These are phyloP conservation scores for Dysidea cf. avara DNA, from an alignment of 37 sponge, comb jelly and placozoan genomes.

Conservation along the genomic window DNA sequence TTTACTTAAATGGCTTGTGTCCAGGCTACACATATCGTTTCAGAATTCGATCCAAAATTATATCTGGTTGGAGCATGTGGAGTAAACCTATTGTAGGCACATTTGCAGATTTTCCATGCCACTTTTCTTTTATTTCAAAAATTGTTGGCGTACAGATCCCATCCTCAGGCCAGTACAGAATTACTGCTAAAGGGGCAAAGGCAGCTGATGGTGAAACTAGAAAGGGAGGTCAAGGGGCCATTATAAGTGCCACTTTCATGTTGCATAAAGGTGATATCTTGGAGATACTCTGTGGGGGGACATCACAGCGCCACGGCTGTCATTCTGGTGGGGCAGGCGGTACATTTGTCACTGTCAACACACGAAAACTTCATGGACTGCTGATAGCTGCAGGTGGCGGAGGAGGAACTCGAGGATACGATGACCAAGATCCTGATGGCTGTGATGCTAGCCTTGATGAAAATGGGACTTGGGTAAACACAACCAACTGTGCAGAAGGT, in stretches of 20 bases:
- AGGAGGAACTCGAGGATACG: conserved; percentile 65
- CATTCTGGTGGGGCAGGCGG: conserved; percentile 75
- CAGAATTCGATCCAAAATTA: conserved; percentile 55
- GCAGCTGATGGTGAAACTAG: conserved; percentile 47
- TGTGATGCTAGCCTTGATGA: conserved; percentile 61
- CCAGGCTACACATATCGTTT: conserved; percentile 63
- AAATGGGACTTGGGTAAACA: conserved; percentile 38
- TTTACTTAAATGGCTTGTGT: conserved; percentile 32
- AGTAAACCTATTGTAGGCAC: conserved; percentile 27
- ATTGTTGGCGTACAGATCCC: conserved; percentile 55
- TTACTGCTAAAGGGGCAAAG: conserved; percentile 66
- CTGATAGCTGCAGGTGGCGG: conserved; percentile 79
- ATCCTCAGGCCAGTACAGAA: conserved; percentile 36
- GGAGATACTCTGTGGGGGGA: conserved; percentile 61
- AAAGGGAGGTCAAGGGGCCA: conserved; percentile 61
- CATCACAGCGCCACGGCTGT: conserved; percentile 35
- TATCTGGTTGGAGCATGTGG: conserved; percentile 82
- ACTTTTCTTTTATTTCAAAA: conserved; percentile 23
- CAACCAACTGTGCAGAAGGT: conserved; percentile 41
- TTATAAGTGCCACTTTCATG: conserved; percentile 49
- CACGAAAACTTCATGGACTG: conserved; percentile 24
- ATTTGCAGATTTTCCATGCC: conserved; percentile 53
- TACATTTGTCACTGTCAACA: conserved; percentile 62
- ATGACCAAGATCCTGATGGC: conserved; percentile 54
- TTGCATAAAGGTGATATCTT: conserved; percentile 56